phyloP scores from a whole-genome alignment of 2,888 invertebrate species.

The Lamellibrachia satsuma region DNA sequence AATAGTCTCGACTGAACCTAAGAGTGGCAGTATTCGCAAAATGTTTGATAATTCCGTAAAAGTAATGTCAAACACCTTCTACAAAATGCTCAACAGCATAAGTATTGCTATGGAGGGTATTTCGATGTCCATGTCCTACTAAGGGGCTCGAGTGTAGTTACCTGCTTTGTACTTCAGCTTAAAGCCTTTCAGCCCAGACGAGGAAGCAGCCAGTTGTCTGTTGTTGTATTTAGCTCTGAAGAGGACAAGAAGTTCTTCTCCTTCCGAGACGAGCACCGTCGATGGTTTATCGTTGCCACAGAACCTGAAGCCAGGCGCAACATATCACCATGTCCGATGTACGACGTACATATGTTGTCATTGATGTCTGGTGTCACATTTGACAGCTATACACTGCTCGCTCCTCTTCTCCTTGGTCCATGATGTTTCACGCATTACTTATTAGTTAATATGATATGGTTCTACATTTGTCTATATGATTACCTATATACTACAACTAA shows the following conservation, averaged over 20 bases:
- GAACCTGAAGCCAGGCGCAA: constrained; percentile 17
- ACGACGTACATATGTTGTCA: neutral
- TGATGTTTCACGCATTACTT: neutral
- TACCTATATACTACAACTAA: too few relatives aligned
- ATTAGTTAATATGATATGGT: neutral
- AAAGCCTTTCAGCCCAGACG: constrained; percentile 27
- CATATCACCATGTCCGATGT: neutral
- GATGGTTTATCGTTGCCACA: constrained; percentile 25
- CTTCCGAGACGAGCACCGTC: constrained; percentile 21
- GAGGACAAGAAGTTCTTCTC: constrained; percentile 29
- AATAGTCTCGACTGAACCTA: too few relatives aligned
- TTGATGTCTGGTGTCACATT: neutral
- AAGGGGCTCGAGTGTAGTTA: neutral
- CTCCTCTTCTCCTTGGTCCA: neutral
- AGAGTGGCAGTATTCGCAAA: too few relatives aligned
- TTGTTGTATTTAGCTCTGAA: constrained; percentile 31
- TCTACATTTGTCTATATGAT: too few relatives aligned
- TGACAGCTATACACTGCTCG: neutral
- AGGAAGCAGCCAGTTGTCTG: neutral
- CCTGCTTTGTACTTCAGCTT: constrained; percentile 28
- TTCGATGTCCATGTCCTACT: neutral
- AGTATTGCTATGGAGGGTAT: neutral
- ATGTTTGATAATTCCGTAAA: too few relatives aligned
- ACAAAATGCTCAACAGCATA: neutral
- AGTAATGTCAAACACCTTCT: too few relatives aligned